A percentile compares a stretch with the other conserved stretches of the same genome.
phyloP scores from a whole-genome alignment of 2,113 vertebrate genomes.

The Hepsetus odoe region DNA sequence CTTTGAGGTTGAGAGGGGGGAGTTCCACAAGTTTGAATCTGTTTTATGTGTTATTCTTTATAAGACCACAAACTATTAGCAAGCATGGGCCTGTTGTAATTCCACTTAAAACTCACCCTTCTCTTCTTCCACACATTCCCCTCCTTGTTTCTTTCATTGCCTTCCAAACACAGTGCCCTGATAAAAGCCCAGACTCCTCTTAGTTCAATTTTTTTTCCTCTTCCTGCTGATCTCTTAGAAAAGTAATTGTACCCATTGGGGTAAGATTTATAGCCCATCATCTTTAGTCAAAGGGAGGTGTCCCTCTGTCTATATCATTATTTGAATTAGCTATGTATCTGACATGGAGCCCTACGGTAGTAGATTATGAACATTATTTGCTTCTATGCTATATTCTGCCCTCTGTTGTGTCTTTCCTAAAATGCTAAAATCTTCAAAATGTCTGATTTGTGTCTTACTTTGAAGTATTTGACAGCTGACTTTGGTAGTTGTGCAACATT shows the following conservation, averaged over 20 bases:
- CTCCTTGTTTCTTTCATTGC: not conserved
- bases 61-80: not conserved
- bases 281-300: constrained; percentile 21
- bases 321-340: constrained; percentile 2
- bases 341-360: too few relatives aligned
- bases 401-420: not conserved
- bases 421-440: too few relatives aligned
- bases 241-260: constrained; percentile 60
- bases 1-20: not conserved
- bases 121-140: constrained; percentile 50
- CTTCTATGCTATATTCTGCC: not conserved
- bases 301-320: constrained; percentile 51
- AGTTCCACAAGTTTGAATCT: constrained; percentile 18
- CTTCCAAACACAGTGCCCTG: not conserved
- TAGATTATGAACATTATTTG: not conserved
- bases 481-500: too few relatives aligned
- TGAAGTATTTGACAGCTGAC: too few relatives aligned
- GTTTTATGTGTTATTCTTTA: not conserved
- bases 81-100: constrained; percentile 51
- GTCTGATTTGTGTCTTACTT: too few relatives aligned
- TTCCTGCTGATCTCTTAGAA: constrained; percentile 46
- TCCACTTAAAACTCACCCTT: constrained; percentile 21
- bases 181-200: constrained; percentile 43
- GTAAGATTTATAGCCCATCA: constrained; percentile 59
- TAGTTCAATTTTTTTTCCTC: constrained; percentile 62